Evolutionary conservation across 2,113 vertebrate genomes (phyloP).

Genomic region (Cacatua alba): DNA sequence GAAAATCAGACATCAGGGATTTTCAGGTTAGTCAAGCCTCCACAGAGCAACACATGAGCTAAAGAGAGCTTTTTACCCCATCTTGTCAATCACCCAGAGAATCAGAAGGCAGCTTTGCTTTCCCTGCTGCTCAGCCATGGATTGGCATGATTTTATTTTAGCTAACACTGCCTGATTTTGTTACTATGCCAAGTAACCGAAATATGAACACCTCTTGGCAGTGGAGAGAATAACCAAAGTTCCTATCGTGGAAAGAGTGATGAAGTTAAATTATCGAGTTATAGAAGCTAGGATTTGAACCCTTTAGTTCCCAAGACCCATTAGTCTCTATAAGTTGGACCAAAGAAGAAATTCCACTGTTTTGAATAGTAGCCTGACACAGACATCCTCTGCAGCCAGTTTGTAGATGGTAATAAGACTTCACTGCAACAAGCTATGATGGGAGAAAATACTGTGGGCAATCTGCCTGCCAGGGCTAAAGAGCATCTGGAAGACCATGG

Average conservation of each 20-base stretch:
- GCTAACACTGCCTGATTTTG: not conserved
- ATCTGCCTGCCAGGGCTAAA: not conserved
- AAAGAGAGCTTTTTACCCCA: not conserved
- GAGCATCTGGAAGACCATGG: not conserved
- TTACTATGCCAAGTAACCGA: not conserved
- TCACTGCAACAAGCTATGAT: not conserved
- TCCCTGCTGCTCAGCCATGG: not conserved
- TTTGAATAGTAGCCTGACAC: not conserved
- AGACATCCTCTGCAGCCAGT: not conserved
- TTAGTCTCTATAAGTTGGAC: not conserved
- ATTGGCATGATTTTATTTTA: not conserved
- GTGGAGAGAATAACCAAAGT: not conserved
- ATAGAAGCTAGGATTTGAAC: not conserved
- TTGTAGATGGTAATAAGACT: not conserved
- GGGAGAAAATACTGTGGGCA: not conserved
- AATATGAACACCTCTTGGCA: not conserved
- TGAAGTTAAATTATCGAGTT: not conserved
- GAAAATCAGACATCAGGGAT: not conserved
- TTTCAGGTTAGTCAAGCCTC: not conserved
- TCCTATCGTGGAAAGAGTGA: not conserved
- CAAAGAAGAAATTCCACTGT: not conserved
- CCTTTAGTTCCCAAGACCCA: not conserved
- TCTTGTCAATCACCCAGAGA: not conserved
- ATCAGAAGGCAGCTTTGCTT: not conserved
- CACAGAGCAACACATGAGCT: not conserved